These are phyloP conservation scores for Abscondita cerata DNA, from an alignment of 2,888 invertebrate species.

Conservation along the genomic window DNA sequence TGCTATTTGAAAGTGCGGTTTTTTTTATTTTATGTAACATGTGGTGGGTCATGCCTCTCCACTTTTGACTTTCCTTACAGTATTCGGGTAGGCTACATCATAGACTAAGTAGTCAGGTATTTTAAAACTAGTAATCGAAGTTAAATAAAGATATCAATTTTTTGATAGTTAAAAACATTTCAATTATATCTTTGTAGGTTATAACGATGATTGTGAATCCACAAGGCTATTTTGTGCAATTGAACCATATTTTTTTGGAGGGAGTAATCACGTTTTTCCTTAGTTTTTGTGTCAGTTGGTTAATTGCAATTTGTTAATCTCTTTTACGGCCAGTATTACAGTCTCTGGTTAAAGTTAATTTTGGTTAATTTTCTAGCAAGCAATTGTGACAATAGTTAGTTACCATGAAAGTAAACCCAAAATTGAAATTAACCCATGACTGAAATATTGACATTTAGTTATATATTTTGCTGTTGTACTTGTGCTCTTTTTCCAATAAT, in stretches of 20 bases:
- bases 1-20: slow-evolving; percentile 1
- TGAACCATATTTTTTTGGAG: slow-evolving; percentile 10
- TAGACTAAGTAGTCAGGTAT: slow-evolving; percentile 10
- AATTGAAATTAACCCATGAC: too few species aligned
- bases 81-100: slow-evolving; percentile 2
- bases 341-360: too few species aligned
- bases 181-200: not conserved
- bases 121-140: not conserved
- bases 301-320: slow-evolving; percentile 10
- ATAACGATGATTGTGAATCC: not conserved
- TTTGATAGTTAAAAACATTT: not conserved
- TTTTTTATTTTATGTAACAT: not conserved
- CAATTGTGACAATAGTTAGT: too few species aligned
- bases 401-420: too few species aligned
- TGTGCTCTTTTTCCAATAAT: too few species aligned
- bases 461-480: too few species aligned
- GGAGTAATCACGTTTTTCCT: slow-evolving; percentile 1
- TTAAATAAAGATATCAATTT: slow-evolving; percentile 1
- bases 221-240: not conserved
- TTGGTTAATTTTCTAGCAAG: too few species aligned
- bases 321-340: too few species aligned
- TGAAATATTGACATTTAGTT: too few species aligned
- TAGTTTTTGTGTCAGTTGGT: slow-evolving; percentile 8
- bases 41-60: not conserved
- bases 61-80: not conserved